Evolutionary conservation across 2,113 vertebrate genomes (phyloP).

Genomic region (Periophthalmus modestus): DNA sequence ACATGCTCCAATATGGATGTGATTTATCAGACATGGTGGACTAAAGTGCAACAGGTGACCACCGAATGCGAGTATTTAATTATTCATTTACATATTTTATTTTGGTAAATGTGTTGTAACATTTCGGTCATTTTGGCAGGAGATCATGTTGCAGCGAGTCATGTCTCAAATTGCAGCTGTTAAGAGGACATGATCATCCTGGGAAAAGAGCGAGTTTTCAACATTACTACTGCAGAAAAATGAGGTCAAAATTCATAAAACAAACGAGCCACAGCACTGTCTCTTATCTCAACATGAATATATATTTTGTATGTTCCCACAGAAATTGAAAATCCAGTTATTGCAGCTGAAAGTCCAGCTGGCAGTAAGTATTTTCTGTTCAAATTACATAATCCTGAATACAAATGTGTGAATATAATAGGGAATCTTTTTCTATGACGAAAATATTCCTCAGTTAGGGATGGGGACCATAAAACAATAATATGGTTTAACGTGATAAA

Average conservation of each 20-base stretch:
- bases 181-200: conserved; percentile 98
- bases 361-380: conserved; percentile 78
- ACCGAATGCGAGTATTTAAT: too few species aligned
- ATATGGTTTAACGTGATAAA: too few species aligned
- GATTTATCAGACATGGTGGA: conserved; percentile 92
- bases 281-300: neutral
- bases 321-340: conserved; percentile 94
- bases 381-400: neutral
- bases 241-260: conserved; percentile 75
- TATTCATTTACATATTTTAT: neutral
- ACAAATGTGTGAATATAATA: neutral
- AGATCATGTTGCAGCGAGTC: conserved; percentile 92
- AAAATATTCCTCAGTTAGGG: too few species aligned
- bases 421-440: too few species aligned
- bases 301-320: conserved; percentile 18
- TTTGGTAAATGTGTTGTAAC: neutral
- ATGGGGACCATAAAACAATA: too few species aligned
- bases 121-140: conserved; percentile 72
- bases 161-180: conserved; percentile 91
- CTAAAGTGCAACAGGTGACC: conserved; percentile 92
- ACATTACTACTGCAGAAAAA: conserved; percentile 88
- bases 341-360: conserved; percentile 86
- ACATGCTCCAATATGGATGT: conserved; percentile 86
- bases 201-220: conserved; percentile 97
- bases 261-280: neutral